phyloP scores from a whole-genome alignment of 2,888 invertebrate genomes.

The Plebejus anna region DNA sequence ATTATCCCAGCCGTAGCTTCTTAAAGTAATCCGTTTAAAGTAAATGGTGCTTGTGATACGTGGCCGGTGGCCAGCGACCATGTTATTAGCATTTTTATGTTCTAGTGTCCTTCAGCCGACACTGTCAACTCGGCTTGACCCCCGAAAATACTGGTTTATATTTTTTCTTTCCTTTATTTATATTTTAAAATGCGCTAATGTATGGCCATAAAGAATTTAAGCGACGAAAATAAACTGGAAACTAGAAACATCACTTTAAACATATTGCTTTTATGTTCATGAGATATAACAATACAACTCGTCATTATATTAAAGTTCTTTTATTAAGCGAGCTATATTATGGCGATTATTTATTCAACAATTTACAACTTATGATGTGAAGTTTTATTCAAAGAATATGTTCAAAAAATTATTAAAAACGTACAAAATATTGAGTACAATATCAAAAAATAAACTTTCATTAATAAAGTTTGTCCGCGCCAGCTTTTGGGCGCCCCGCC shows the following conservation, averaged over 20 bases:
- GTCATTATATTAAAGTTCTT: neutral
- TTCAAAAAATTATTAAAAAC: too few relatives aligned
- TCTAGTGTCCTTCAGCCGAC: conserved; percentile 5
- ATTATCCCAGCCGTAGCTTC: neutral
- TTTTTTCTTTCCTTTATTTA: neutral
- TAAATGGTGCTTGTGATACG: neutral
- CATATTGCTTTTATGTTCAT: neutral
- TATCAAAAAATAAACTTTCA: too few relatives aligned
- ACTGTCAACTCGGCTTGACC: neutral
- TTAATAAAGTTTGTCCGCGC: too few relatives aligned
- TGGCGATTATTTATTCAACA: too few relatives aligned
- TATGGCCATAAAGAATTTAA: neutral
- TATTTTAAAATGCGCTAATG: neutral
- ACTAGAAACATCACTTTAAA: neutral
- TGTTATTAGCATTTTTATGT: conserved; percentile 6
- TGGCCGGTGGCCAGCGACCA: neutral
- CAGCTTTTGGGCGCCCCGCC: conserved; percentile 1
- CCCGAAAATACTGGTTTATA: conserved; percentile 10
- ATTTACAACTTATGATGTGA: too few relatives aligned
- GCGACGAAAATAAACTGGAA: neutral
- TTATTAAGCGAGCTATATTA: neutral
- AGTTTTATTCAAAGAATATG: too few relatives aligned
- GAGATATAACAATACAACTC: neutral
- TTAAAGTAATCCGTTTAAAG: neutral
- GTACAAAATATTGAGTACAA: too few relatives aligned